These are phyloP conservation scores for Loris lydekkerianus DNA, from an alignment of 2,797 vertebrate genomes.

Conservation along the genomic window DNA sequence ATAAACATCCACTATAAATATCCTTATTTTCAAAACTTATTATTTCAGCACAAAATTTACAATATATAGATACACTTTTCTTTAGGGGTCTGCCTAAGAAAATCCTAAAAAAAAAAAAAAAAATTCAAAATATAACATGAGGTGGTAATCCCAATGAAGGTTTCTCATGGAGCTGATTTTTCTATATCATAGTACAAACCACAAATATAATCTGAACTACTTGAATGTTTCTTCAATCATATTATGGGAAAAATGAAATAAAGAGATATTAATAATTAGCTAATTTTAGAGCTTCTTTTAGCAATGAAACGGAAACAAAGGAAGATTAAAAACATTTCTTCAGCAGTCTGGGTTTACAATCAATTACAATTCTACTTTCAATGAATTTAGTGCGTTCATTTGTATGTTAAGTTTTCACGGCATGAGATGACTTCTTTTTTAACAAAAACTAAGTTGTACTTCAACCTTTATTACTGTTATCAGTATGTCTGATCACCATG, in stretches of 20 bases:
- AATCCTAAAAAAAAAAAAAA: neutral
- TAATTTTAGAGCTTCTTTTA: conserved; percentile 52
- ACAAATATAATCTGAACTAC: neutral
- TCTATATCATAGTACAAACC: neutral
- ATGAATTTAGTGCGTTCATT: conserved; percentile 43
- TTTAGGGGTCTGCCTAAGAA: neutral
- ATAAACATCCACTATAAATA: too few species aligned
- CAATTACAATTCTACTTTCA: conserved; percentile 54
- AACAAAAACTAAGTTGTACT: conserved; percentile 44
- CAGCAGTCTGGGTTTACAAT: neutral
- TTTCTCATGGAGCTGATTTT: neutral
- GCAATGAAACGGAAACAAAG: neutral
- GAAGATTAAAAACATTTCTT: neutral
- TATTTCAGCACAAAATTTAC: neutral
- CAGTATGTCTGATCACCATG: neutral
- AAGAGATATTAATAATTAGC: neutral
- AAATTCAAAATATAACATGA: neutral
- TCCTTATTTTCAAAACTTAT: too few species aligned
- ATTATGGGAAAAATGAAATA: conserved; percentile 37
- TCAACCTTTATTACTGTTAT: conserved; percentile 52
- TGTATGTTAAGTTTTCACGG: conserved; percentile 58
- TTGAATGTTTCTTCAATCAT: conserved; percentile 14
- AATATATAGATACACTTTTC: neutral
- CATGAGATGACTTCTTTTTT: conserved; percentile 14
- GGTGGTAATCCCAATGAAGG: neutral